Conservation (phyloP, 2,113 vertebrate species). For the Corythornis madagascariensis region DNA sequence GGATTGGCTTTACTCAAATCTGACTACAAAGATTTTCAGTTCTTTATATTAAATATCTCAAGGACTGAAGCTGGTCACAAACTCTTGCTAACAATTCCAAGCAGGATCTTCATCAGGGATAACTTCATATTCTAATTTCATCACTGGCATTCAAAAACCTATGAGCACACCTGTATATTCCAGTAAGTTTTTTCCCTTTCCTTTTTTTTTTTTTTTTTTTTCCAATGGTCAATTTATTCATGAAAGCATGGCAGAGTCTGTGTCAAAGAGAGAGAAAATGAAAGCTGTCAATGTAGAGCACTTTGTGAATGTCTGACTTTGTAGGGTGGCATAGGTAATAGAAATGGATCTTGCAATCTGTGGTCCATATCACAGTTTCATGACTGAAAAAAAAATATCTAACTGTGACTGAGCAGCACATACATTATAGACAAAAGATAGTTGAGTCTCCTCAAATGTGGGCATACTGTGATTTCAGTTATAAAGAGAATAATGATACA, state of each 20-base stretch:
- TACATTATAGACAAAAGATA: not conserved
- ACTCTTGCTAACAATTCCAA: not conserved
- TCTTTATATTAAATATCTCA: not conserved
- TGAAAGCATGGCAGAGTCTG: not conserved
- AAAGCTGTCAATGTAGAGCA: not conserved
- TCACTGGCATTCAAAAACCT: not conserved
- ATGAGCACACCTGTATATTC: not conserved
- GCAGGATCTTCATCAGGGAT: not conserved
- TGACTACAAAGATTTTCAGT: not conserved
- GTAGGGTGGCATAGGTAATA: not conserved
- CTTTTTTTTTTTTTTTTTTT: not conserved
- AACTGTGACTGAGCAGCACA: not conserved
- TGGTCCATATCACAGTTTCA: not conserved
- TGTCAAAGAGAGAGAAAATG: not conserved
- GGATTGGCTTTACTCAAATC: not conserved
- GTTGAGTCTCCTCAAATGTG: not conserved
- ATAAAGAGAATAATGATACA: not conserved
- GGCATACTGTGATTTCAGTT: not conserved
- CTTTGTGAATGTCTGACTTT: not conserved
- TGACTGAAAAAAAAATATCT: not conserved
- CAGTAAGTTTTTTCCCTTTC: not conserved
- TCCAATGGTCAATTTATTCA: not conserved
- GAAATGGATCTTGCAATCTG: not conserved
- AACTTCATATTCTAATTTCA: not conserved
- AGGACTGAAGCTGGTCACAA: not conserved